Evolutionary conservation across 1,140 invertebrate genomes (phyloP).

Genomic region (Pogonomyrmex barbatus): DNA sequence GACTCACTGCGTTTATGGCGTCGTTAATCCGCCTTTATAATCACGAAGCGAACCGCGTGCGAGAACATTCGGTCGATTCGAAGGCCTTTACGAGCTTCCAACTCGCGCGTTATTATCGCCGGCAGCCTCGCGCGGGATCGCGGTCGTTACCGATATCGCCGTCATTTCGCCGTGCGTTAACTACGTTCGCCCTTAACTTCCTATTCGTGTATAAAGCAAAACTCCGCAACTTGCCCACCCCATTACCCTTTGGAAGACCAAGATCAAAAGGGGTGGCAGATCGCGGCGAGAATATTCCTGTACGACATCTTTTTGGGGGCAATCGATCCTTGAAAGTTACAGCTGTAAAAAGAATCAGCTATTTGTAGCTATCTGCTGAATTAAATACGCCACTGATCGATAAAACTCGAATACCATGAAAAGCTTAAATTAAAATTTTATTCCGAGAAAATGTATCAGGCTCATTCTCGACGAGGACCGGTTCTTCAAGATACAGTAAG

Average conservation of each 20-base stretch:
- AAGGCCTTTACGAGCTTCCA: constrained; percentile 63
- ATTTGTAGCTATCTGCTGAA: constrained; percentile 3
- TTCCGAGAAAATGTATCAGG: background rate
- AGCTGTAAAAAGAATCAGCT: background rate
- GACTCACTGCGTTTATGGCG: constrained; percentile 66
- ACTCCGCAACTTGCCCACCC: background rate
- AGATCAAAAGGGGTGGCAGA: background rate
- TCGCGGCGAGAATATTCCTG: background rate
- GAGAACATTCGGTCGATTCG: constrained; percentile 57
- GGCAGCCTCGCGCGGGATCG: constrained; percentile 18
- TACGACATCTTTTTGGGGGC: background rate
- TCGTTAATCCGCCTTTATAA: constrained; percentile 74
- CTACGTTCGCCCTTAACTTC: background rate
- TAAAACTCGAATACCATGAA: background rate
- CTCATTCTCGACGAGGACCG: background rate
- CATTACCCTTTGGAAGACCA: background rate
- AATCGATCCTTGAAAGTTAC: constrained; percentile 14
- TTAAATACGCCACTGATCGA: constrained; percentile 4
- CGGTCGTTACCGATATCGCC: constrained; percentile 20
- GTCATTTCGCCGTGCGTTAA: constrained; percentile 41
- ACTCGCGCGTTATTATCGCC: constrained; percentile 64
- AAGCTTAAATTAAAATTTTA: constrained; percentile 18
- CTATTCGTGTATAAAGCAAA: background rate
- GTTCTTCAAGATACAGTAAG: background rate
- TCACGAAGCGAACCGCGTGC: constrained; percentile 37